Evolutionary conservation across 2,888 invertebrate genomes (phyloP).

Genomic region (Priocnemis perturbator): DNA sequence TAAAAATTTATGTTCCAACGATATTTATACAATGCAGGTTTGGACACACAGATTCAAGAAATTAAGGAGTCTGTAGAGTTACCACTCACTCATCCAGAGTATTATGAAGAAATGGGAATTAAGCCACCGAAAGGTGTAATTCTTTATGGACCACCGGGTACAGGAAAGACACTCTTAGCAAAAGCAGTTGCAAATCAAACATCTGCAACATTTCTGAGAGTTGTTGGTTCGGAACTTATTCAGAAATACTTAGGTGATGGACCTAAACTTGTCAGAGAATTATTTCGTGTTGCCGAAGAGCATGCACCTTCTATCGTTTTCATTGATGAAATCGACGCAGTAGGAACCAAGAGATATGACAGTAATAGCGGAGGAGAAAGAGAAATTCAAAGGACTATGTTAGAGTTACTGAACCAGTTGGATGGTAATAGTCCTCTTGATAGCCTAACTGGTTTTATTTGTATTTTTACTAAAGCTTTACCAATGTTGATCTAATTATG

Average conservation of each 20-base stretch:
- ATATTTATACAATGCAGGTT: constrained; percentile 73
- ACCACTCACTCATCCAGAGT: constrained; percentile 99
- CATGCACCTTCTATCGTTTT: constrained; percentile 99
- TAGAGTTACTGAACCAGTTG: constrained; percentile 97
- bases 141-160: constrained; percentile 98
- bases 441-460: too few species aligned
- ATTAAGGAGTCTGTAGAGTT: constrained; percentile 99
- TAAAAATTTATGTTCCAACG: constrained; percentile 9
- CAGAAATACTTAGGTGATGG: constrained; percentile 99
- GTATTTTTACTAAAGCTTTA: constrained; percentile 76
- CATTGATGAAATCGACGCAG: constrained; percentile 99
- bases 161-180: constrained; percentile 97
- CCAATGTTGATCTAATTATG: constrained; percentile 8
- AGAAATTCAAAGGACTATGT: constrained; percentile 99
- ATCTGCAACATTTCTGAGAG: constrained; percentile 98
- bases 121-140: constrained; percentile 99
- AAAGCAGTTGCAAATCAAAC: constrained; percentile 99
- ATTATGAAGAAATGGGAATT: constrained; percentile 99
- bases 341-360: constrained; percentile 98
- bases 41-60: constrained; percentile 98
- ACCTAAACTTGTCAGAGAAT: constrained; percentile 96
- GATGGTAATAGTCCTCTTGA: too few species aligned
- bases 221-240: constrained; percentile 99
- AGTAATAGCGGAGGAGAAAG: constrained; percentile 99
- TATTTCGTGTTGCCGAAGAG: constrained; percentile 99